phyloP scores from a whole-genome alignment of 2,888 invertebrate genomes.

The Steinernema scapterisci region DNA sequence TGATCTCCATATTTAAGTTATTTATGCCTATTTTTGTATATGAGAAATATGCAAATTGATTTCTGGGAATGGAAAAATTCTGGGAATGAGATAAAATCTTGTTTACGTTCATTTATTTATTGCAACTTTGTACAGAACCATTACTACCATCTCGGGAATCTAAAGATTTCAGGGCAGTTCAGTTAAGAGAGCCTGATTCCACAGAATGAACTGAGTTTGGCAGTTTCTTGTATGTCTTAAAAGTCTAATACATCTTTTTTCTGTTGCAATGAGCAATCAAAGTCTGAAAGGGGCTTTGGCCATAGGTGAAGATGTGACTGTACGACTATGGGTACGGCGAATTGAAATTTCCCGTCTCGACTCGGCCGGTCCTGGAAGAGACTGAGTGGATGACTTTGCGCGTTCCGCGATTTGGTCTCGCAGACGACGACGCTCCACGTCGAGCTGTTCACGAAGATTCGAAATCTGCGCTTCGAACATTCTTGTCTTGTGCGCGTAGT shows the following conservation, averaged over 20 bases:
- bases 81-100: too few species aligned
- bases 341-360: constrained; percentile 8
- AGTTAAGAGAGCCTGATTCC: background rate
- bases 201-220: too few species aligned
- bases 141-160: background rate
- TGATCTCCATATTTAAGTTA: too few species aligned
- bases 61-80: too few species aligned
- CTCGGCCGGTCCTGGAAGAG: constrained; percentile 7
- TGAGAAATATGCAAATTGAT: too few species aligned
- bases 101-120: too few species aligned
- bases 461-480: constrained; percentile 55
- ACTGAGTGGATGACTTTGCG: constrained; percentile 5
- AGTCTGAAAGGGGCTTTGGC: background rate
- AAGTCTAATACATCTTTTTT: constrained; percentile 37
- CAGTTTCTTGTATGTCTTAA: background rate
- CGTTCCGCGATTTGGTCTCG: constrained; percentile 10
- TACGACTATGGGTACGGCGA: constrained; percentile 5
- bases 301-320: background rate
- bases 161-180: too few species aligned
- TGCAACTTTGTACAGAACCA: too few species aligned
- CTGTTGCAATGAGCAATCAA: constrained; percentile 6
- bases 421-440: constrained; percentile 50
- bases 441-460: constrained; percentile 56
- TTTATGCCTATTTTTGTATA: too few species aligned
- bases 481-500: constrained; percentile 51